Percentiles rank a stretch among this genome's conserved stretches.
phyloP scores from a whole-genome alignment of 2,797 vertebrate genomes.

The Phalanger gymnotis region DNA sequence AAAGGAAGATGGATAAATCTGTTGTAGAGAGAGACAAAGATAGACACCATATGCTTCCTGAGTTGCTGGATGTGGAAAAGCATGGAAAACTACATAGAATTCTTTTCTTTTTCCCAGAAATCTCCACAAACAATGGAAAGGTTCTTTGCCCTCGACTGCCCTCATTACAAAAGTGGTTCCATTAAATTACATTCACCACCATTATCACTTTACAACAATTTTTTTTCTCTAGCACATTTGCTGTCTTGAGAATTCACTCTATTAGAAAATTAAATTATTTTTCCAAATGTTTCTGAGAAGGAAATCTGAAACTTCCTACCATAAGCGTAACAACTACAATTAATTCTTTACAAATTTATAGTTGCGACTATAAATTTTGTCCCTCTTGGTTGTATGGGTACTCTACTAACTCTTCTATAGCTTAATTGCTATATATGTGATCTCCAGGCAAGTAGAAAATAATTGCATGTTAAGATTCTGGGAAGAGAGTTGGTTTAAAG shows the following conservation, averaged over 20 bases:
- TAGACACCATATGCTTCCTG: background rate
- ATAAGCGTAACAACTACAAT: background rate
- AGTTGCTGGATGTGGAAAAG: background rate
- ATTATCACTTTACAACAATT: background rate
- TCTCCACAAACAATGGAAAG: background rate
- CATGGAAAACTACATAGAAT: background rate
- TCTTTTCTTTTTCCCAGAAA: background rate
- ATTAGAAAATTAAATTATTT: slow-evolving; percentile 1
- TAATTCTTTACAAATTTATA: background rate
- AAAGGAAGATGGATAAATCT: background rate
- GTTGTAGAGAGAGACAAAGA: background rate
- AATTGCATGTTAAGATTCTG: slow-evolving; percentile 25
- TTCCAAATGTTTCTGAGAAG: background rate
- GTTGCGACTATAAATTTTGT: background rate
- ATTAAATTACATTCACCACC: background rate
- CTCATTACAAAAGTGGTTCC: background rate
- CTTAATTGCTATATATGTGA: slow-evolving; percentile 5
- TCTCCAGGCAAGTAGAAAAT: slow-evolving; percentile 34
- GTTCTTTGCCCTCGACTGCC: background rate
- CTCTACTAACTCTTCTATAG: slow-evolving; percentile 15
- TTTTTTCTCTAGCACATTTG: slow-evolving; percentile 7
- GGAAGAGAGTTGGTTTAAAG: background rate
- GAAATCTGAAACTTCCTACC: slow-evolving; percentile 11
- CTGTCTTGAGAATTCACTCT: background rate
- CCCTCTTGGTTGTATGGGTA: background rate